Evolutionary conservation across 1,140 invertebrate genomes (phyloP), one percentile per base, ranked within the genome.

Genomic region (Lanistes nyassanus): DNA sequence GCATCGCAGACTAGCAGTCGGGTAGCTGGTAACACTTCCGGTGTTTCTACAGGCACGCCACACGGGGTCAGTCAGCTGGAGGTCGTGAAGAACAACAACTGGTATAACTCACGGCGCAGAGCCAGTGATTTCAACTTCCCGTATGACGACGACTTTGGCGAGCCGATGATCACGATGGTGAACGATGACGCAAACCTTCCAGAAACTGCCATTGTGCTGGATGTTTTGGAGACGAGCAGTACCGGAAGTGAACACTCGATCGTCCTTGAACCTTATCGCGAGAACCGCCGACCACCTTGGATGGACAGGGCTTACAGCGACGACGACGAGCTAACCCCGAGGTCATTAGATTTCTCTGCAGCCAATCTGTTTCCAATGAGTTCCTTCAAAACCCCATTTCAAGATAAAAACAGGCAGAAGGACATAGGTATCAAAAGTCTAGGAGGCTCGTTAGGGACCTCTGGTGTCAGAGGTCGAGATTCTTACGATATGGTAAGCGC

Each of bases 211-310:
- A 37, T 39, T 0, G 69, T 72, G 31, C 31, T 42, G 55, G 53
- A 75, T 29, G n/a, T 39, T 26, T 11, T 13, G 37, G 76, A 77
- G 26, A 70, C 71, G 29, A 21, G 42, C 34, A 74, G 64, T 37
- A 19, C 34, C 6, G 47, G 39, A 64, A 77, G 76, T 69, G 76
- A 74, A 26, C 70, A 26, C 21, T 77, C 76, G 16, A 56, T 77
- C 9, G 55, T 62, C 29, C 60, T 77, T 5, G 71, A 74, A 62
- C 76, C 76, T 7, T 77, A 77, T 55, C 34, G 16, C 19, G 76
- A 53, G 23, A 70, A 58, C 26, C 64, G 76, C 29, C 71, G 71
- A 39, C 76, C 71, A 3, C 76, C 65, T 13, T 77, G 76, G 76
- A 74, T 77, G 65, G 76, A 77, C 64, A 36, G 51, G 21, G 68